Evolutionary conservation across 2,888 invertebrate species (phyloP).

Genomic region (Acleris literana): DNA sequence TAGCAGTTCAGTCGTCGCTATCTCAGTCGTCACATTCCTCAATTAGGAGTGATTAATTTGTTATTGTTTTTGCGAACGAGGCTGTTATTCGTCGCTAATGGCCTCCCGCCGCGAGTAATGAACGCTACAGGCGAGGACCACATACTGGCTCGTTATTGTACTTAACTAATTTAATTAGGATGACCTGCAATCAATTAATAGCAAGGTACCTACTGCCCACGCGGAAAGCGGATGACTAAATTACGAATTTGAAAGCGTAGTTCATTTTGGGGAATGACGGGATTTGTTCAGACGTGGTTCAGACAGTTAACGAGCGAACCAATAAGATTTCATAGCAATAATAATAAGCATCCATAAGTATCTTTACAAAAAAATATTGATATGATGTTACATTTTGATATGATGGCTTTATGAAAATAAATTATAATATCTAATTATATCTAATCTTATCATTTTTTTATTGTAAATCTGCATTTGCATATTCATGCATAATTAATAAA

Average conservation of each 20-base stretch:
- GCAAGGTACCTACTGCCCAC: slow-evolving; percentile 5
- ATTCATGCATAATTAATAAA: no score
- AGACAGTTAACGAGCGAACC: background rate
- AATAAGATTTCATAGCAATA: no score
- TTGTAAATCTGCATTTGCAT: no score
- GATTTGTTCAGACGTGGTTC: background rate
- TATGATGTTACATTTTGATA: no score
- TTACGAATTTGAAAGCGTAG: slow-evolving; percentile 3
- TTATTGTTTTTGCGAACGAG: slow-evolving; percentile 61
- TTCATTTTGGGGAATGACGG: background rate
- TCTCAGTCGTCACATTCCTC: slow-evolving; percentile 38
- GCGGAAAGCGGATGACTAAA: slow-evolving; percentile 11
- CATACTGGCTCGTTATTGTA: slow-evolving; percentile 42
- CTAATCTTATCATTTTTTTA: no score
- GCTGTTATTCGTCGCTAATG: slow-evolving; percentile 59
- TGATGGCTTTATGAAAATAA: no score
- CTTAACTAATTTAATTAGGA: slow-evolving; percentile 33
- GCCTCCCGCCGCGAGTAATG: slow-evolving; percentile 58
- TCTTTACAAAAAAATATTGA: no score
- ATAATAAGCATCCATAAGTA: no score
- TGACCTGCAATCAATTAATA: slow-evolving; percentile 1
- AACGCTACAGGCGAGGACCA: slow-evolving; percentile 55
- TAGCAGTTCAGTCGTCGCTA: slow-evolving; percentile 11
- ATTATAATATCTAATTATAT: no score
- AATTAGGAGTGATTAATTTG: slow-evolving; percentile 56